phyloP scores from a whole-genome alignment of 2,888 invertebrate genomes.

The Pristionchus japonicus region DNA sequence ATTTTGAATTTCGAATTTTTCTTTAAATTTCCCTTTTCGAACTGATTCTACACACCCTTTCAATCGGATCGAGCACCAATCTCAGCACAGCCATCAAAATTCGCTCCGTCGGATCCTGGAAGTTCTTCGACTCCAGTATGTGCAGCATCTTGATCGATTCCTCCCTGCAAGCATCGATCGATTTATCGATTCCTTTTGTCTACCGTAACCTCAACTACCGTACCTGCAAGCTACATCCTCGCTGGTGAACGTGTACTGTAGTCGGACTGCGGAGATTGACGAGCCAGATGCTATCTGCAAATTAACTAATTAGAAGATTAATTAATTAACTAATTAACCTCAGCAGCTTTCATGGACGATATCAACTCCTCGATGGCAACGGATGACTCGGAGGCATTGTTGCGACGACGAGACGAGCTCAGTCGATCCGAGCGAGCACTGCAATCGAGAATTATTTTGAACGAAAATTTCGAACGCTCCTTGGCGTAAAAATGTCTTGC shows the following conservation, averaged over 20 bases:
- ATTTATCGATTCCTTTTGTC: neutral
- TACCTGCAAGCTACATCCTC: constrained; percentile 43
- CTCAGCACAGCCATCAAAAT: constrained; percentile 88
- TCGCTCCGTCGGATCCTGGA: constrained; percentile 83
- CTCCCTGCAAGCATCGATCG: constrained; percentile 51
- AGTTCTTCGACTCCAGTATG: constrained; percentile 65
- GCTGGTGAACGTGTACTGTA: constrained; percentile 26
- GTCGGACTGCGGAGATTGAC: neutral
- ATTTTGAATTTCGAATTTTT: no score
- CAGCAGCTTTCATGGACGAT: neutral
- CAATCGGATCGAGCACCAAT: constrained; percentile 89
- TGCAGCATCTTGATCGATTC: constrained; percentile 81
- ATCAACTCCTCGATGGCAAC: constrained; percentile 35
- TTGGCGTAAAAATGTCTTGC: no score
- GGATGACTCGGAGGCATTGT: constrained; percentile 43
- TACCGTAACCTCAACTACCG: neutral
- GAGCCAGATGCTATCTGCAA: neutral
- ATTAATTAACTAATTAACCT: neutral
- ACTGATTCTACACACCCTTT: constrained; percentile 81
- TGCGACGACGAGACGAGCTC: constrained; percentile 20
- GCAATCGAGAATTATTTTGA: no score
- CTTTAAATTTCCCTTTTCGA: neutral
- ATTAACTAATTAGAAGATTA: neutral
- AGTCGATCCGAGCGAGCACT: constrained; percentile 42
- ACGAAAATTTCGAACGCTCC: no score